Evolutionary conservation across 2,888 invertebrate genomes (phyloP), one percentile per base, ranked within the genome.

Genomic region (Epirrita christyi): DNA sequence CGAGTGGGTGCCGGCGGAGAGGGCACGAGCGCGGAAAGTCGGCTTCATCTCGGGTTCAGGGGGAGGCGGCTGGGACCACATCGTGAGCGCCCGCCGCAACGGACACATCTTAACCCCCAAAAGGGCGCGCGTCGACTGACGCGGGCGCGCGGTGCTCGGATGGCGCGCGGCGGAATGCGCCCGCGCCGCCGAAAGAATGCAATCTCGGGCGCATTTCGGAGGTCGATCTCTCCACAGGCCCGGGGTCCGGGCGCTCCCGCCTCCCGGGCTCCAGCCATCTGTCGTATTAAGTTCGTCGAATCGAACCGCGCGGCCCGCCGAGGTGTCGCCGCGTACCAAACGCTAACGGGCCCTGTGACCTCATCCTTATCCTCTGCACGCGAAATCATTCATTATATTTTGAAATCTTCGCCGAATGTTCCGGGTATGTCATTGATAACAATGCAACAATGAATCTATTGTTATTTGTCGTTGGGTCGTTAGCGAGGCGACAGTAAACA

Each of bases 201-300:
- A 91, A 92, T 92, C 92, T 91, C 92, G 91, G 92, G 87, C 91
- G 92, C 91, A 88, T 91, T 92, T 92, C 92, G 92, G 92, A 90
- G 91, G 89, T 89, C 91, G 91, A 90, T 90, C 92, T 91, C 90
- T 89, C 88, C 86, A 80, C 81, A 84, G 88, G 84, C 56, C n/a
- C 43, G 47, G 80, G 84, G 80, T 79, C 83, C 81, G 80, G 80
- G 81, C 85, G 85, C 86, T 83, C 88, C 87, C 88, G 85, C 86
- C 86, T 83, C 83, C 86, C 85, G 81, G 80, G 76, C 86, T 79
- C 78, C 84, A 79, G 84, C 85, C 91, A 90, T 91, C 91, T 91
- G 91, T 88, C 88, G 90, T 91, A 91, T 90, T 88, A 87, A 87
- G 83, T 88, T 91, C 92, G 93, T 92, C 89, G 93, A 93, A 93